Conservation (phyloP, 2,797 vertebrate species). For the Sebastes flavidus region DNA sequence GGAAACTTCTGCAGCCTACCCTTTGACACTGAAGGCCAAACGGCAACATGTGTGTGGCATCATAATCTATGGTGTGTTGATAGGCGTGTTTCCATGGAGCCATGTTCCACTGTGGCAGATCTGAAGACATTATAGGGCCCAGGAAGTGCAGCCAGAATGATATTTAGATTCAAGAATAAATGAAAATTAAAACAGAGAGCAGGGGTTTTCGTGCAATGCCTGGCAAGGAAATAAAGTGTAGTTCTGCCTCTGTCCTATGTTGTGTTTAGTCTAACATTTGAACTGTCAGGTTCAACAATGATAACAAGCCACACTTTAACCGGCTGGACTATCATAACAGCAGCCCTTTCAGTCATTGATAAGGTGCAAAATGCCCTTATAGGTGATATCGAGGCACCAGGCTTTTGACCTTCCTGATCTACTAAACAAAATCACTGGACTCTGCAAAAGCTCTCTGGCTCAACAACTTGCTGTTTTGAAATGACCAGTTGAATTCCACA, state of each 20-base stretch:
- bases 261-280: slow-evolving; percentile 70
- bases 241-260: neutral
- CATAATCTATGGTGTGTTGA: slow-evolving; percentile 57
- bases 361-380: slow-evolving; percentile 54
- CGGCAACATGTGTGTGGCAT: slow-evolving; percentile 56
- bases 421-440: slow-evolving; percentile 49
- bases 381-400: slow-evolving; percentile 74
- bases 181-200: neutral
- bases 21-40: slow-evolving; percentile 73
- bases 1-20: slow-evolving; percentile 78
- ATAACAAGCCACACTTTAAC: slow-evolving; percentile 65
- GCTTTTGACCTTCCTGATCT: slow-evolving; percentile 70
- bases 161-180: neutral
- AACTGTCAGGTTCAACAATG: slow-evolving; percentile 60
- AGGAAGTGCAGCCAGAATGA: neutral
- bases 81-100: slow-evolving; percentile 48
- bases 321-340: slow-evolving; percentile 70
- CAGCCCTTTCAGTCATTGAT: slow-evolving; percentile 67
- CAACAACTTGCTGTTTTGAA: slow-evolving; percentile 44
- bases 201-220: neutral
- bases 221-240: neutral
- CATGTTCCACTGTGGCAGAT: slow-evolving; percentile 1
- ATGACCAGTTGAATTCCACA: slow-evolving; percentile 54
- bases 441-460: slow-evolving; percentile 27
- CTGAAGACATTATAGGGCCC: neutral